Conservation (phyloP, 2,888 invertebrate species). For the Germaria angustata region DNA sequence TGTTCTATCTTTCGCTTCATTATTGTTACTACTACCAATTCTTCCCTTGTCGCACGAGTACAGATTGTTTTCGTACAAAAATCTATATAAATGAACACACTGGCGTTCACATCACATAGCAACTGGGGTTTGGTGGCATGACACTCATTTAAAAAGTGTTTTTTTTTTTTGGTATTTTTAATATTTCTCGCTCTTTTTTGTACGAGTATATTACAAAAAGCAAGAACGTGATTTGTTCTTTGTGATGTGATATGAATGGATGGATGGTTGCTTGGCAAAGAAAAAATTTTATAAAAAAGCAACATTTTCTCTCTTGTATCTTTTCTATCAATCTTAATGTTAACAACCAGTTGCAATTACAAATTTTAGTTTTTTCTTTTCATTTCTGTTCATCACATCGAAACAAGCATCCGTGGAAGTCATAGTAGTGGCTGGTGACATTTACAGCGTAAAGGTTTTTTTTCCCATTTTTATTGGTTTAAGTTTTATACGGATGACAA, state of each 20-base stretch:
- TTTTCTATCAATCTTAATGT: conserved; percentile 69
- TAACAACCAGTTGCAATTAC: conserved; percentile 66
- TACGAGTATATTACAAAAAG: neutral
- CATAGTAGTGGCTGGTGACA: neutral
- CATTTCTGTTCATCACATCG: neutral
- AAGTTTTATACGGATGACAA: neutral
- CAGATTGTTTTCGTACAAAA: neutral
- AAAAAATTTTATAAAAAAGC: neutral
- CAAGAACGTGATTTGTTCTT: conserved; percentile 57
- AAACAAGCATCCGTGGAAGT: neutral
- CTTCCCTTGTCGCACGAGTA: neutral
- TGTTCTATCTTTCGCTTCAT: conserved; percentile 46
- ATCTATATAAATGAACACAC: neutral
- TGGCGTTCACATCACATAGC: neutral
- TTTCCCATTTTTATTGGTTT: conserved; percentile 8
- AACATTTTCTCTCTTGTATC: conserved; percentile 52
- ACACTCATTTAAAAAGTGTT: conserved; percentile 56
- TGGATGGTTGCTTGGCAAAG: conserved; percentile 34
- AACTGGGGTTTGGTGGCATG: conserved; percentile 49
- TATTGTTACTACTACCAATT: conserved; percentile 36
- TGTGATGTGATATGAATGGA: conserved; percentile 39
- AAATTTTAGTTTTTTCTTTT: conserved; percentile 4
- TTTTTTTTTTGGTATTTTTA: conserved; percentile 15
- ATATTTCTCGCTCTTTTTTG: too few species aligned
- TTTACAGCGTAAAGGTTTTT: neutral